A percentile compares a stretch with the other conserved stretches of the same genome.
Conservation (phyloP, 2,888 invertebrate species). For the Ectobius pallidus region DNA sequence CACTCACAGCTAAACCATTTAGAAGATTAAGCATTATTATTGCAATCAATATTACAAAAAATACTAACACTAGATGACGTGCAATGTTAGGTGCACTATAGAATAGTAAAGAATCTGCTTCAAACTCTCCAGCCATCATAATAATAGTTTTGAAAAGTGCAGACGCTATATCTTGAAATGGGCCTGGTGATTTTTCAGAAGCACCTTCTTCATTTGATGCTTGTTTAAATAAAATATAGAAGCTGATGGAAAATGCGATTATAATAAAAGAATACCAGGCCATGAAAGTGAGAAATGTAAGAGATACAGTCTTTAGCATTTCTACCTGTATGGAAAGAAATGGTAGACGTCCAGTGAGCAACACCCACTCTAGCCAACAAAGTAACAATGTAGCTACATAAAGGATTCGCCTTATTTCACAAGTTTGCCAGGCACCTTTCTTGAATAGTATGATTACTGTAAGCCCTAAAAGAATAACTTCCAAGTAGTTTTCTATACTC, state of each 20-base stretch:
- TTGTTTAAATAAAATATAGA: too few species aligned
- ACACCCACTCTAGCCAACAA: neutral
- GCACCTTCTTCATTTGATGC: too few species aligned
- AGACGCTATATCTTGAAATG: neutral
- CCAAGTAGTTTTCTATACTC: neutral
- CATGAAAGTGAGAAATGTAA: neutral
- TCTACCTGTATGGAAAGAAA: neutral
- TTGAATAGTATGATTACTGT: neutral
- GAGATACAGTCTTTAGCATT: neutral
- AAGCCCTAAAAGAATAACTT: neutral
- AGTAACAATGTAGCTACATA: neutral
- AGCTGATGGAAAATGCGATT: neutral
- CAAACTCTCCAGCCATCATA: conserved; percentile 5
- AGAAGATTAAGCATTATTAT: neutral
- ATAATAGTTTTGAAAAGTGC: neutral
- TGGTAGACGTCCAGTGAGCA: neutral
- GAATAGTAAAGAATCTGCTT: neutral
- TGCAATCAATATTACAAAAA: neutral
- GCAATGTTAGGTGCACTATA: neutral
- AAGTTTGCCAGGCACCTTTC: neutral
- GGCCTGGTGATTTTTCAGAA: neutral
- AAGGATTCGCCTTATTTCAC: neutral
- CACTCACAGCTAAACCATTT: neutral
- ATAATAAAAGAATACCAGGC: neutral
- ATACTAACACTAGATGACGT: neutral